A percentile compares a stretch with the other conserved stretches of the same genome.
Conservation (phyloP, 2,888 invertebrate species). For the Trichopria drosophilae region DNA sequence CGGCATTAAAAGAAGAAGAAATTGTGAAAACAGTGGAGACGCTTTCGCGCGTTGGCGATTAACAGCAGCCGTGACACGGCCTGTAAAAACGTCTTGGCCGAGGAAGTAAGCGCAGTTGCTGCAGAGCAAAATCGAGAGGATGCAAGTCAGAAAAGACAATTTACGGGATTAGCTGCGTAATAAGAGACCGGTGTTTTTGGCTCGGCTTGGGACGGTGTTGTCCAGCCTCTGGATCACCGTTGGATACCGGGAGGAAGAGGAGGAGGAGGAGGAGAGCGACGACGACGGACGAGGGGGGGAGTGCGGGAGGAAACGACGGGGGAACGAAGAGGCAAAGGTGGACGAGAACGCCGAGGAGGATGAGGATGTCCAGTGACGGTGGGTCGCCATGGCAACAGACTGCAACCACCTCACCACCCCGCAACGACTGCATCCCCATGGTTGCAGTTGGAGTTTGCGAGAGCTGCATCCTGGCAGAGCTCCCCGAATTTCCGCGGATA, state of each 20-base stretch:
- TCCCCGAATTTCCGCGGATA: conserved; percentile 52
- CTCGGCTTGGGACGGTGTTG: conserved; percentile 50
- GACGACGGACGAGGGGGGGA: conserved; percentile 33
- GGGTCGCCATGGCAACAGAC: conserved; percentile 57
- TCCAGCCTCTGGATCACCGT: conserved; percentile 55
- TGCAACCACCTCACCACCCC: conserved; percentile 51
- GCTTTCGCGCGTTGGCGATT: too few relatives aligned
- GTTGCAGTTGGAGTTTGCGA: conserved; percentile 47
- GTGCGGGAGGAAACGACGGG: conserved; percentile 35
- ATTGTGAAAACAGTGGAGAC: too few relatives aligned
- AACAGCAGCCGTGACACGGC: too few relatives aligned
- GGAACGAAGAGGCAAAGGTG: conserved; percentile 18
- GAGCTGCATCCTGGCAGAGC: conserved; percentile 34
- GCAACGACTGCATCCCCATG: conserved; percentile 49
- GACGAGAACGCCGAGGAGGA: conserved; percentile 21
- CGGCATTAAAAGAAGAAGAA: too few relatives aligned
- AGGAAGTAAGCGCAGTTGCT: conserved; percentile 6
- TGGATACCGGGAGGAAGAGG: conserved; percentile 34
- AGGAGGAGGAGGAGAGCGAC: conserved; percentile 1
- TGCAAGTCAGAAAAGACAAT: conserved; percentile 47
- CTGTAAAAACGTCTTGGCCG: conserved; percentile 27
- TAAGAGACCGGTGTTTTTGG: conserved; percentile 56
- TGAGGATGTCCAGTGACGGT: conserved; percentile 56
- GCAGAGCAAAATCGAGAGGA: conserved; percentile 9
- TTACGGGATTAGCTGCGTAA: conserved; percentile 52